A percentile compares a stretch with the other conserved stretches of the same genome.
These are phyloP conservation scores for Bubo bubo DNA, from an alignment of 2,113 vertebrate species.

Conservation along the genomic window DNA sequence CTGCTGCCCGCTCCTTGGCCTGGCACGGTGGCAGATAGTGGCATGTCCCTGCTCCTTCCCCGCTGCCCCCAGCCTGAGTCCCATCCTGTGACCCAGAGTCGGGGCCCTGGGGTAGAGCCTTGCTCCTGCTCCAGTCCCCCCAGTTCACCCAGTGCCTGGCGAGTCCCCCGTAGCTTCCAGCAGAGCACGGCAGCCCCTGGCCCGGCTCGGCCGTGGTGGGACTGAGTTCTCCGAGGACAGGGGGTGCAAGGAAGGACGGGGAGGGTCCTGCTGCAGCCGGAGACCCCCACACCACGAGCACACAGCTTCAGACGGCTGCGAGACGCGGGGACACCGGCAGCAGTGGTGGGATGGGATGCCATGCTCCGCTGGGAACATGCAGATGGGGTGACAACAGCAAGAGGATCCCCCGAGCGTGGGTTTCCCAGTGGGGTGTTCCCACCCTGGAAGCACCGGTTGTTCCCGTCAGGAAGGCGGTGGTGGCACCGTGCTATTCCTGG, in stretches of 20 bases:
- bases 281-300: background rate
- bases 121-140: background rate
- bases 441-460: background rate
- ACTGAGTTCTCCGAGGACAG: background rate
- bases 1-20: background rate
- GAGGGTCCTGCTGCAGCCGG: background rate
- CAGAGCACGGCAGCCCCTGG: background rate
- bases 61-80: accelerated
- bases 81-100: accelerated
- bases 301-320: accelerated
- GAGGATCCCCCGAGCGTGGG: accelerated
- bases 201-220: accelerated
- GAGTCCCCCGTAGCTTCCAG: background rate
- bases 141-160: background rate
- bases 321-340: accelerated
- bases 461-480: accelerated
- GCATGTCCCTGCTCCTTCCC: background rate
- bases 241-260: background rate
- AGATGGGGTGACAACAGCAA: accelerated
- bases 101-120: background rate
- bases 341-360: accelerated
- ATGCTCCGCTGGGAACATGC: accelerated
- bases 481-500: background rate
- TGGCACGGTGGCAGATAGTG: background rate
- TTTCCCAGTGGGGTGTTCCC: background rate